Base-by-base conservation (phyloP, 2,113 vertebrate genomes). In the Rhea americana region DNA sequence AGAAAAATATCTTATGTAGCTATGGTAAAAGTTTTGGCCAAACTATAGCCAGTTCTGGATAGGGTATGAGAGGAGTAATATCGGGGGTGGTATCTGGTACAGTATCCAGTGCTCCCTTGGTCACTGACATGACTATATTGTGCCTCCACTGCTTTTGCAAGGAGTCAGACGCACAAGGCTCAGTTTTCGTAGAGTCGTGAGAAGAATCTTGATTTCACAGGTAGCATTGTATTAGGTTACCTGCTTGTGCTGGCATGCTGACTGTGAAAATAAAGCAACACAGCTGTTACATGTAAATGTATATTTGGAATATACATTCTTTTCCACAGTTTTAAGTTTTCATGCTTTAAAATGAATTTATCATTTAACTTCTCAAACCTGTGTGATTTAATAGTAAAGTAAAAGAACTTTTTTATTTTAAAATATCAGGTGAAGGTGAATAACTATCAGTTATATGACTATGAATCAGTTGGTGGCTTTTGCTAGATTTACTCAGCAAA, bases 41-140 rank as follows among this genome's bases (percentile, higher is more conserved):
- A 73, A 18, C 50, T 65, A 2, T 22, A 68, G 11, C 20, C 35
- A 4, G 6, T 82, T 48, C 26, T 22, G 25, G 35, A 8, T 68
- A 12, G 19, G 28, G 11, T 0, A 0, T 37, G 22, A 26, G 79
- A 70, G 32, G 15, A 13, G 35, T 35, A 35, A 35, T 35, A 35
- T 35, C n/a, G 62, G 59, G 79, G 50, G 20, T 62, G 39, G 10
- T 68, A 12, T 7, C 6, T 1, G 4, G 17, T 72, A 16, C 28
- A 35, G 8, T 68, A 12, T 7, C 6, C 1, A 4, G 17, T 72
- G 19, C 28, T 78, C 51, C 28, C 2, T 19, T 67, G 39, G n/a
- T 81, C 39, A 20, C 4, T 11, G 1, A 2, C 9, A 35, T 43
- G n/a, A 59, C 6, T 63, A 37, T 55, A 11, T 79, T 66, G 19